Base-by-base conservation (phyloP, 2,797 vertebrate genomes). In the Micromesistius poutassou region DNA sequence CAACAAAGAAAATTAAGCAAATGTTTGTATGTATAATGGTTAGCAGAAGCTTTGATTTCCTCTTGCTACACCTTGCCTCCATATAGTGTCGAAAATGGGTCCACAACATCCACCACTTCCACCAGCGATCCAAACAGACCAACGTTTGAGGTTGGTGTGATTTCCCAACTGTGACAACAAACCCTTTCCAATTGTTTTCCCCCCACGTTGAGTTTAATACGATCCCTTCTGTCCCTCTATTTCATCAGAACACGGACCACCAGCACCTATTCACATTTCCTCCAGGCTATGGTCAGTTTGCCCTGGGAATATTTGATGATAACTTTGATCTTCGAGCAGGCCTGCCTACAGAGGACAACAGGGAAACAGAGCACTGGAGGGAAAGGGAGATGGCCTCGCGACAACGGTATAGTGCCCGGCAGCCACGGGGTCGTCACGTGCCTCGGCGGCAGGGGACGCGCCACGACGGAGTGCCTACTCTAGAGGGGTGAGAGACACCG, bases 251-350 rank as follows among this genome's bases (percentile, higher is more conserved):
- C 1, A 91, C 95, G 92, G 96, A 97, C 89, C 96, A 96, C 85
- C 96, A 97, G 85, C 96, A 96, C 84, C 90, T 97, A 72, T 96
- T 99, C 91, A 94, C 96, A 31, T 94, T 99, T 89, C 96, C 97
- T 0, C 95, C 96, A 74, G 96, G 96, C 74, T 98, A 97, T 0
- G 96, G 97, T 30, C 97, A 97, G 12, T 96, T 99, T 10, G 93
- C 97, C 36, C 94, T 98, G 0, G 97, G 97, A 46, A 96, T 99
- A 89, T 97, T 99, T 2, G 96, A 97, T 14, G 97, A 98, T 84
- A 95, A 93, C 91, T 96, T 98, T 2, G 97, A 98, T 88, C 94
- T 98, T 0, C 93, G 95, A 76, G 85, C 95, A 0, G 94, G 93
- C 5, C 86, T 91, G 0, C 93, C 94, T 35, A 36, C 92, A 0